Evolutionary conservation across 2,113 vertebrate genomes (phyloP), one percentile per base, ranked within the genome.

Genomic region (Amazona vittata): DNA sequence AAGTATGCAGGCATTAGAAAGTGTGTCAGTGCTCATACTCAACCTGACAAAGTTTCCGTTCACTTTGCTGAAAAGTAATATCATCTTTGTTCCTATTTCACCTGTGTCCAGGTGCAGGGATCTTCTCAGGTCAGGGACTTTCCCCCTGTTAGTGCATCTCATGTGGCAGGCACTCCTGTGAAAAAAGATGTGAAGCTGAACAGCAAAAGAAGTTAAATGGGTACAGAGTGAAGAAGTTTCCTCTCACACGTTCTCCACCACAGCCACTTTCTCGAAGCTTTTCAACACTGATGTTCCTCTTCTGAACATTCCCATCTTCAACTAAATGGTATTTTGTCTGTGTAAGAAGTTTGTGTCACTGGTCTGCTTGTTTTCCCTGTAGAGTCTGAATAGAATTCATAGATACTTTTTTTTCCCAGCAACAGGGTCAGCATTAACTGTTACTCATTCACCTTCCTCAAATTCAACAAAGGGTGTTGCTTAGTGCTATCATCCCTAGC

Each of bases 11-110:
- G 41, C 55, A 12, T 5, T 86, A 65, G 55, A 79, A 94, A 93
- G 50, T 31, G 50, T 94, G 77, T 92, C 50, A 70, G 64, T 62
- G 50, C 39, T 90, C 79, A 96, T 90, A 94, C 52, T 96, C 90
- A 90, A 6, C 49, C 28, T 84, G 2, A 0, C 17, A 14, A 83
- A 95, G 21, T 89, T 96, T 94, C 76, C 33, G 53, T 93, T 94
- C 2, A 1, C 46, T 89, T 63, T 77, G 43, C 59, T 88, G 59
- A 74, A 55, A 78, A 81, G 37, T 17, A 78, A 25, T 37, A 88
- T 76, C 52, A 37, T 82, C 82, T 77, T 74, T 60, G 68, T 71
- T 89, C 65, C 62, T 84, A 31, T 90, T 60, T 75, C 73, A 68
- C 35, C 47, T 25, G 24, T 88, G 64, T 63, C 60, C 39, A 68